Evolutionary conservation across 2,888 invertebrate species (phyloP).

Genomic region (Temnothorax unifasciatus): DNA sequence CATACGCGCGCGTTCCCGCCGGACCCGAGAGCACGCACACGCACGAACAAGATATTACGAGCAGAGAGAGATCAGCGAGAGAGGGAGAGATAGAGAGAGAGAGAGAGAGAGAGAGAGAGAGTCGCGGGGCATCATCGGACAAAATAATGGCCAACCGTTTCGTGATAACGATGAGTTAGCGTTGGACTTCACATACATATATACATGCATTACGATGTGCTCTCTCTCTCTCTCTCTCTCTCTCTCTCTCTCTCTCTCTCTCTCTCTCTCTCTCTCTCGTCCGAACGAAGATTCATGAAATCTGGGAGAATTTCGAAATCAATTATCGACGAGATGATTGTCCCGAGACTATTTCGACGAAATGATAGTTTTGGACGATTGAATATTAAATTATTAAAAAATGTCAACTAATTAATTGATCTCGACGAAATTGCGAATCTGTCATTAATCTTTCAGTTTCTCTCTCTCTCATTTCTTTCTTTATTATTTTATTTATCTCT

Average conservation of each 20-base stretch:
- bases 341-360: background rate
- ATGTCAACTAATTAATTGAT: conserved; percentile 13
- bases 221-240: background rate
- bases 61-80: background rate
- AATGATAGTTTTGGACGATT: background rate
- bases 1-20: conserved; percentile 60
- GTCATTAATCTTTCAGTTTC: background rate
- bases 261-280: conserved; percentile 10
- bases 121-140: conserved; percentile 78
- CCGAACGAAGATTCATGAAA: conserved; percentile 29
- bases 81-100: conserved; percentile 40
- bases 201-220: conserved; percentile 61
- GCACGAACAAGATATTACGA: conserved; percentile 38
- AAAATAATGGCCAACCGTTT: conserved; percentile 84
- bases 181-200: conserved; percentile 76
- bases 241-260: conserved; percentile 20
- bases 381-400: background rate
- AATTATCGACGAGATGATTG: background rate
- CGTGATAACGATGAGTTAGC: conserved; percentile 85
- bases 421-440: background rate
- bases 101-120: conserved; percentile 45
- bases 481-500: background rate
- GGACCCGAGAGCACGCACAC: conserved; percentile 59
- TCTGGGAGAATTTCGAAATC: conserved; percentile 22
- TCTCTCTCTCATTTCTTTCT: background rate